Conservation (phyloP, 2,888 invertebrate genomes). For the Xanthorhoe spadicearia region DNA sequence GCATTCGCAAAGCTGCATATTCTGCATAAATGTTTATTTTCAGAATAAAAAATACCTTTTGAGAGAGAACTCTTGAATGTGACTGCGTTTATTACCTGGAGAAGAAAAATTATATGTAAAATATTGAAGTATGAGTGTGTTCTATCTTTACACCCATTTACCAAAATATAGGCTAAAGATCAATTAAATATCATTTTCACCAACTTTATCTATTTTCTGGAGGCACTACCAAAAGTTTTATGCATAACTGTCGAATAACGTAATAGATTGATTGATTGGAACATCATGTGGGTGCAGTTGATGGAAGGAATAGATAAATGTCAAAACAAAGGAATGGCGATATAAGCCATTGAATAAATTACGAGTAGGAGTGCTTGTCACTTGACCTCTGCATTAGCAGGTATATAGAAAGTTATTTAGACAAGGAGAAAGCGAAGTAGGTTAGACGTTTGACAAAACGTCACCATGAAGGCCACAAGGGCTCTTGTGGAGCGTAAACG, state of each 20-base stretch:
- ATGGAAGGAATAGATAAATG: too few species aligned
- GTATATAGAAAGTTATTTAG: constrained; percentile 52
- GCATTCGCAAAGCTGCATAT: constrained; percentile 10
- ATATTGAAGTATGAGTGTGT: too few species aligned
- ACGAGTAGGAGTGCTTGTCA: too few species aligned
- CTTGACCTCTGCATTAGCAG: too few species aligned
- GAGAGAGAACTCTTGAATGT: neutral
- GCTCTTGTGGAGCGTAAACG: constrained; percentile 68
- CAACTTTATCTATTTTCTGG: too few species aligned
- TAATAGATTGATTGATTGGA: too few species aligned
- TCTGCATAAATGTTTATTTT: neutral
- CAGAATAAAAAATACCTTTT: constrained; percentile 7
- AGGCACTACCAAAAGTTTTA: too few species aligned
- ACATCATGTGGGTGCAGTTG: too few species aligned
- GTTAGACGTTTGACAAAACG: constrained; percentile 66
- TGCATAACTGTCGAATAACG: too few species aligned
- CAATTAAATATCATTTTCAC: neutral
- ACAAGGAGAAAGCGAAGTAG: constrained; percentile 58
- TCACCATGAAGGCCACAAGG: constrained; percentile 61
- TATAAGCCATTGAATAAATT: too few species aligned
- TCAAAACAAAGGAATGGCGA: too few species aligned
- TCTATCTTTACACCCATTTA: neutral
- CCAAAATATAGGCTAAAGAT: neutral
- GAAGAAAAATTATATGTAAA: constrained; percentile 4
- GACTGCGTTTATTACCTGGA: constrained; percentile 13